Conservation (phyloP, 35 echinoderm and acorn worm species). For the Ophioderma brevispina region DNA sequence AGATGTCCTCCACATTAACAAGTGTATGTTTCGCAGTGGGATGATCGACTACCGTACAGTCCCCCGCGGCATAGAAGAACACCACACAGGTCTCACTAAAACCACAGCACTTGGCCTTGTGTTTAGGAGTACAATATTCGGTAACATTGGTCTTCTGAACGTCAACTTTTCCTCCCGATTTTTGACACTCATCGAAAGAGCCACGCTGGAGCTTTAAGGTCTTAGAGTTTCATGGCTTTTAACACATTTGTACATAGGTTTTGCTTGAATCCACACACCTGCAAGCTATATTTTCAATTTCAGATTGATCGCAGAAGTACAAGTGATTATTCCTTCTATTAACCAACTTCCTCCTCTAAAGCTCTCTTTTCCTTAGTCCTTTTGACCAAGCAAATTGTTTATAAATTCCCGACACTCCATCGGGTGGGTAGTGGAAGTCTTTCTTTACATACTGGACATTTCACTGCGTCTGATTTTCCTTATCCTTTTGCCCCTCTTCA, state of each 20-base stretch:
- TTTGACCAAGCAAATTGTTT: background rate
- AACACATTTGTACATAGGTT: background rate
- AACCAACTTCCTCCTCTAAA: background rate
- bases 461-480: background rate
- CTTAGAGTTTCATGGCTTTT: background rate
- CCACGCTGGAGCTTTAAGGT: background rate
- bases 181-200: background rate
- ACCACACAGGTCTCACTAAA: background rate
- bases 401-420: background rate
- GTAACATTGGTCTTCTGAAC: background rate
- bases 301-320: background rate
- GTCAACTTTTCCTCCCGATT: background rate
- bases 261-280: background rate
- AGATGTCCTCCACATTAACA: background rate
- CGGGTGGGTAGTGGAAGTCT: background rate
- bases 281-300: background rate
- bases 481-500: background rate
- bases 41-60: background rate
- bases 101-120: background rate
- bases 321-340: background rate
- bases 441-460: background rate
- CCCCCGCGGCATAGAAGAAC: slow-evolving; percentile 16
- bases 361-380: background rate
- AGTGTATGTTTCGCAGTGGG: background rate
- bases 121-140: background rate